phyloP scores from a whole-genome alignment of 2,797 vertebrate species.

The Garrulus glandarius region DNA sequence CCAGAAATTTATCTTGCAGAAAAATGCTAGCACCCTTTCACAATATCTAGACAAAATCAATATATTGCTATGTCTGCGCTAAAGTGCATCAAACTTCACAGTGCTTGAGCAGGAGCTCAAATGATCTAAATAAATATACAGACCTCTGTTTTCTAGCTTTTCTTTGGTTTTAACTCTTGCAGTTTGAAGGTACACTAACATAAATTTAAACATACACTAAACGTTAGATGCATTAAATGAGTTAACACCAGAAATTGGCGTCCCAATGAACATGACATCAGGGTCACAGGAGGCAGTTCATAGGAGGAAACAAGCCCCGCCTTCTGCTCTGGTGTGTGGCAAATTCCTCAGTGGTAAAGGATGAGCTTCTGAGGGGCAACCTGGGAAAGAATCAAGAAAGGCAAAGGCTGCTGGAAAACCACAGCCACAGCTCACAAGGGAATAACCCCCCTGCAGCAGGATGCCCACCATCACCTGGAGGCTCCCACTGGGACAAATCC shows the following conservation, averaged over 20 bases:
- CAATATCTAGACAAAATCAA: not conserved
- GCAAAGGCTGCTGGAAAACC: not conserved
- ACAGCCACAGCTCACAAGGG: not conserved
- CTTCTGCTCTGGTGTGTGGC: not conserved
- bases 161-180: not conserved
- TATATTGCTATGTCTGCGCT: not conserved
- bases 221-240: not conserved
- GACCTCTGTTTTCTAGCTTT: not conserved
- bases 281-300: not conserved
- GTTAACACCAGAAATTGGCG: not conserved
- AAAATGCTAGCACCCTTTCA: not conserved
- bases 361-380: not conserved
- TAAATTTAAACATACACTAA: not conserved
- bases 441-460: not conserved
- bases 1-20: not conserved
- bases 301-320: not conserved
- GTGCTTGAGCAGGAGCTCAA: not conserved
- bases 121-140: not conserved
- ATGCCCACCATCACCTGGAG: not conserved
- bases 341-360: not conserved
- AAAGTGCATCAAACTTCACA: not conserved
- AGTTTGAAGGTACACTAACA: not conserved
- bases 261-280: not conserved
- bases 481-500: fast-evolving
- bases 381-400: not conserved